phyloP scores from a whole-genome alignment of 1,140 invertebrate genomes.

The Oreohelix idahoensis region DNA sequence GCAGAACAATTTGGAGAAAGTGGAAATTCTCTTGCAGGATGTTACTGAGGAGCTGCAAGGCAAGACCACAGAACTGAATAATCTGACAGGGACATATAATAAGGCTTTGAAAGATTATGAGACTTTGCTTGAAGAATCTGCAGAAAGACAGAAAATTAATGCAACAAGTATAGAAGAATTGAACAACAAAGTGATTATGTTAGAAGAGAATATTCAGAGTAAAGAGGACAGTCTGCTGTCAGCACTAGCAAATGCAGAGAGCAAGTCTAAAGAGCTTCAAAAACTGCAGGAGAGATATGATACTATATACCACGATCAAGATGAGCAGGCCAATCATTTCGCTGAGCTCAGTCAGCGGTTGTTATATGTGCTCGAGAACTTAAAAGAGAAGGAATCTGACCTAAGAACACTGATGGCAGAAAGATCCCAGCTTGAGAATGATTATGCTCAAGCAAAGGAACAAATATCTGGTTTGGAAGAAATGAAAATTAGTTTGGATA shows the following conservation, averaged over 20 bases:
- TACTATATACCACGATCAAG: not conserved
- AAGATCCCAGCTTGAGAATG: not conserved
- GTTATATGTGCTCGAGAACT: not conserved
- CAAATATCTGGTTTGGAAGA: constrained; percentile 15
- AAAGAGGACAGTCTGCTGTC: not conserved
- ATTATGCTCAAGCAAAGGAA: not conserved
- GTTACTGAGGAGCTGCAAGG: not conserved
- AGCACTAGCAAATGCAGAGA: not conserved
- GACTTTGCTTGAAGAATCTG: not conserved
- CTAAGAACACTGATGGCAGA: not conserved
- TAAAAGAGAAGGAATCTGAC: not conserved
- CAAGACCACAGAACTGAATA: not conserved
- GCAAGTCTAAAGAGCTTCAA: not conserved
- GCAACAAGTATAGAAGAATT: not conserved
- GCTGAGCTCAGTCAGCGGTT: constrained; percentile 1
- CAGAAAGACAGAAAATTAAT: not conserved
- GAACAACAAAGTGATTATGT: not conserved
- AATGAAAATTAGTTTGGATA: not conserved
- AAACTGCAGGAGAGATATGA: not conserved
- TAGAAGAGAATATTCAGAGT: not conserved
- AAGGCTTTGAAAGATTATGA: not conserved
- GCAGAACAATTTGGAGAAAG: not conserved
- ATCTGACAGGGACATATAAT: not conserved
- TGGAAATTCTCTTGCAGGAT: constrained; percentile 2
- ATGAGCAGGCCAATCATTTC: not conserved